Percentiles rank a stretch among this genome's conserved stretches.
These are phyloP conservation scores for Siniperca undulata DNA, from an alignment of 2,797 vertebrate species.

Conservation along the genomic window DNA sequence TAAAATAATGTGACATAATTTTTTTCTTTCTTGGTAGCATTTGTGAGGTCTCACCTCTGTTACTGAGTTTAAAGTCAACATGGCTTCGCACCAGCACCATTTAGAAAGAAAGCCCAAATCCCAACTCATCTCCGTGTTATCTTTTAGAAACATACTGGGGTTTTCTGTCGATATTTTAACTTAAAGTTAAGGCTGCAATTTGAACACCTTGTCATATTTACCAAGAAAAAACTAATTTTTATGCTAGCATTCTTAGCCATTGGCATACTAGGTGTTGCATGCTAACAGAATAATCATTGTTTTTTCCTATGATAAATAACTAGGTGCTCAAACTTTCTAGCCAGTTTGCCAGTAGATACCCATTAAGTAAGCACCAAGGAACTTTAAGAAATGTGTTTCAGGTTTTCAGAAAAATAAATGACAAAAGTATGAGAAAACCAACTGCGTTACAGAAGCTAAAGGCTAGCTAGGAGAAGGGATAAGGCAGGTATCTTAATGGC, in stretches of 20 bases:
- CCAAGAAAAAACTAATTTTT: too few species aligned
- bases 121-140: background rate
- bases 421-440: background rate
- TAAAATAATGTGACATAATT: background rate
- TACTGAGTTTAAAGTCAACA: background rate
- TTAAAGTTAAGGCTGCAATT: background rate
- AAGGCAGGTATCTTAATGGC: background rate
- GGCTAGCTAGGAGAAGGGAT: background rate
- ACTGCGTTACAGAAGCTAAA: background rate
- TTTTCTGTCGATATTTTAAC: too few species aligned
- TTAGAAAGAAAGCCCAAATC: background rate
- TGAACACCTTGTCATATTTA: background rate
- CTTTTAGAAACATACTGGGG: too few species aligned
- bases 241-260: background rate
- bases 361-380: background rate
- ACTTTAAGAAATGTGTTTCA: background rate
- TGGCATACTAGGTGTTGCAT: background rate
- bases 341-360: background rate
- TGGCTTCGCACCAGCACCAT: background rate
- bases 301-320: too few species aligned
- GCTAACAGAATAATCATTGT: background rate
- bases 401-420: background rate
- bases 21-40: background rate
- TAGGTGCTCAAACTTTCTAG: background rate
- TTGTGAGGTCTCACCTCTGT: background rate